Percentiles rank a stretch among this genome's conserved stretches.
These are phyloP conservation scores for Zaprionus kolodkinae DNA, from an alignment of 1,140 invertebrate species.

Conservation along the genomic window DNA sequence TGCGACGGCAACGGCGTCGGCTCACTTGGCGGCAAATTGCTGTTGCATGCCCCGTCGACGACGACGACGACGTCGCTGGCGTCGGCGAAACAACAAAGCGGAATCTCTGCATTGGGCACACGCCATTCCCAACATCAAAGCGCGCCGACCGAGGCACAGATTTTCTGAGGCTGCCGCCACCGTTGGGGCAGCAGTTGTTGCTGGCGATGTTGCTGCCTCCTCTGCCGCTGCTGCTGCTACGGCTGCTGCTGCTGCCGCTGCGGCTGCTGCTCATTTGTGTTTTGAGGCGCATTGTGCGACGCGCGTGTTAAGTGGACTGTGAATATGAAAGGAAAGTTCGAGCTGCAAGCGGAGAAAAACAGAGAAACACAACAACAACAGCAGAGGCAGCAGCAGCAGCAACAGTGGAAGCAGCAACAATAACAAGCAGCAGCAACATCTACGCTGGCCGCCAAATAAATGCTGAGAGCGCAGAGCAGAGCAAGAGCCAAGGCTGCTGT, in stretches of 20 bases:
- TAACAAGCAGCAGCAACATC: slow-evolving; percentile 9
- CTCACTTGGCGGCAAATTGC: slow-evolving; percentile 77
- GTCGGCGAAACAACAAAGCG: slow-evolving; percentile 80
- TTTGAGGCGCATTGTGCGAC: slow-evolving; percentile 81
- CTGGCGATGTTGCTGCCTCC: slow-evolving; percentile 19
- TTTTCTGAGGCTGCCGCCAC: slow-evolving; percentile 84
- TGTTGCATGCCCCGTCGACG: slow-evolving; percentile 67
- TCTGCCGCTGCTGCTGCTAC: background rate
- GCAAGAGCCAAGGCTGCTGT: slow-evolving; percentile 8
- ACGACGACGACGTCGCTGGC: slow-evolving; percentile 55
- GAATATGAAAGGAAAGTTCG: slow-evolving; percentile 81
- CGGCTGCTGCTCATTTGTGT: slow-evolving; percentile 77
- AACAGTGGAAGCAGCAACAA: background rate
- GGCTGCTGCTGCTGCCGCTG: slow-evolving; percentile 1
- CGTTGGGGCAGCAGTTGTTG: slow-evolving; percentile 62
- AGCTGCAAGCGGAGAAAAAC: slow-evolving; percentile 32
- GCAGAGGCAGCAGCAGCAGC: background rate
- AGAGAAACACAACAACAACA: slow-evolving; percentile 23
- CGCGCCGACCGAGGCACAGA: slow-evolving; percentile 68
- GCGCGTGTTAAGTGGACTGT: slow-evolving; percentile 81
- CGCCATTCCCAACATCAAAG: slow-evolving; percentile 84
- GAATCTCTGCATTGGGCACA: slow-evolving; percentile 84
- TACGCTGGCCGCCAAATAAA: slow-evolving; percentile 76
- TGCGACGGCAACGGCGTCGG: slow-evolving; percentile 29
- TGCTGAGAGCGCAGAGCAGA: slow-evolving; percentile 38